These are phyloP conservation scores for Epinephelus malabaricus DNA, from an alignment of 2,797 vertebrate species.

Conservation along the genomic window DNA sequence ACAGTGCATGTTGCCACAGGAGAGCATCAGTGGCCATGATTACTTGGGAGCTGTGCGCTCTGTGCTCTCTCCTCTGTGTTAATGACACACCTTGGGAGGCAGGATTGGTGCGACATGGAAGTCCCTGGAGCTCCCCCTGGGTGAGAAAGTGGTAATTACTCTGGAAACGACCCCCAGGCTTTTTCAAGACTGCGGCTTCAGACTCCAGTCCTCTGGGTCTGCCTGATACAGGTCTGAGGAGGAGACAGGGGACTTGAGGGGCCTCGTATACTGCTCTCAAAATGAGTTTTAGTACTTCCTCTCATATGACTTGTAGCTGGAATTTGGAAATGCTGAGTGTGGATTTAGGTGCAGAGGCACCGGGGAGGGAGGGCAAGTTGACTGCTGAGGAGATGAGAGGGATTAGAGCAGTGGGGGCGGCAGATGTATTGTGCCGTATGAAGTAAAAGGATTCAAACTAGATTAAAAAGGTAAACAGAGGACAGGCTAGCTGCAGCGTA, in stretches of 20 bases:
- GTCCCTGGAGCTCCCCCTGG: slow-evolving; percentile 75
- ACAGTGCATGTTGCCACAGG: slow-evolving; percentile 39
- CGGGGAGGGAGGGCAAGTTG: neutral
- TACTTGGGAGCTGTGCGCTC: slow-evolving; percentile 26
- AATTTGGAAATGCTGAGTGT: slow-evolving; percentile 33
- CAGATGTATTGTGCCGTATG: slow-evolving; percentile 9
- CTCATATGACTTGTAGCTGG: slow-evolving; percentile 14
- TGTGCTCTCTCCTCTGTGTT: slow-evolving; percentile 62
- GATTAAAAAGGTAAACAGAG: slow-evolving; percentile 10
- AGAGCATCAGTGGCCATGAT: slow-evolving; percentile 44
- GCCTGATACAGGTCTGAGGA: slow-evolving; percentile 32
- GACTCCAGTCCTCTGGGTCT: slow-evolving; percentile 35
- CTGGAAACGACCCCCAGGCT: slow-evolving; percentile 53
- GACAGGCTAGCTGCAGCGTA: neutral
- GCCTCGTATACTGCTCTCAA: slow-evolving; percentile 16
- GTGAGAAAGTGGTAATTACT: slow-evolving; percentile 81
- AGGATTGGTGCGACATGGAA: slow-evolving; percentile 42
- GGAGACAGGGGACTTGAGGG: slow-evolving; percentile 17
- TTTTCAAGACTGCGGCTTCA: slow-evolving; percentile 42
- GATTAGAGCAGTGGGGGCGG: neutral
- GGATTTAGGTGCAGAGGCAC: slow-evolving; percentile 7
- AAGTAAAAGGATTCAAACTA: slow-evolving; percentile 17
- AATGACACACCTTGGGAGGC: slow-evolving; percentile 82
- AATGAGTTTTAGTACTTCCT: slow-evolving; percentile 15
- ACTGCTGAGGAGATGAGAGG: slow-evolving; percentile 16